Evolutionary conservation across 2,113 vertebrate species (phyloP), one percentile per base, ranked within the genome.

Genomic region (Alces alces): DNA sequence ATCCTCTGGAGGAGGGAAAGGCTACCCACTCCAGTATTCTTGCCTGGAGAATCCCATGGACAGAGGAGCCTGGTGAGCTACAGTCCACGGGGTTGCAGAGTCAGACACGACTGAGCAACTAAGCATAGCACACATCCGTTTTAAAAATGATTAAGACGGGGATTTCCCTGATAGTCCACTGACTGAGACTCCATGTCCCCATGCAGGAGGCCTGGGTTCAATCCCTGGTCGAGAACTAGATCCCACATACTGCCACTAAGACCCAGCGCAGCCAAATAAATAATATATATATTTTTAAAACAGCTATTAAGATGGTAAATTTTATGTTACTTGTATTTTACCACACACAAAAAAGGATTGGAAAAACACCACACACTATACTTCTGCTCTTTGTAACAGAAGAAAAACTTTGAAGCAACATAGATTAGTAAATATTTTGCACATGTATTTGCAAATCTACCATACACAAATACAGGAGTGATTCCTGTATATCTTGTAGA

Each of bases 331-430:
- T 45, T 76, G 8, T 85, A 52, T 43, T 96, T 95, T 91, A 47
- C 5, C 27, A 66, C 64, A 91, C 66, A 33, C 12, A 45, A 83
- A 89, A 80, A 33, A 73, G 80, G 52, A 47, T 12, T 60, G 28
- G 36, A 16, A 80, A 66, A 84, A 80, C 36, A 85, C 21, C 30
- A 47, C 3, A 60, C 54, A 76, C 50, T 55, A 52, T 15, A 80
- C 43, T 70, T 73, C 36, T 47, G 30, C 27, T 88, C n/a, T 76
- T 96, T 47, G 43, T 43, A 91, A 70, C 28, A 91, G 27, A 79
- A 98, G 86, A 84, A 25, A 89, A 93, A 80, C 39, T 73, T 17
- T 76, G 36, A 95, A 28, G 43, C 21, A 61, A 93, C 27, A 95
- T 43, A 96, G n/a, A 91, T 27, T 85, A 39, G 52, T 93, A 87